Evolutionary conservation across 1,140 invertebrate species (phyloP).

Genomic region (Liolophura sinensis): DNA sequence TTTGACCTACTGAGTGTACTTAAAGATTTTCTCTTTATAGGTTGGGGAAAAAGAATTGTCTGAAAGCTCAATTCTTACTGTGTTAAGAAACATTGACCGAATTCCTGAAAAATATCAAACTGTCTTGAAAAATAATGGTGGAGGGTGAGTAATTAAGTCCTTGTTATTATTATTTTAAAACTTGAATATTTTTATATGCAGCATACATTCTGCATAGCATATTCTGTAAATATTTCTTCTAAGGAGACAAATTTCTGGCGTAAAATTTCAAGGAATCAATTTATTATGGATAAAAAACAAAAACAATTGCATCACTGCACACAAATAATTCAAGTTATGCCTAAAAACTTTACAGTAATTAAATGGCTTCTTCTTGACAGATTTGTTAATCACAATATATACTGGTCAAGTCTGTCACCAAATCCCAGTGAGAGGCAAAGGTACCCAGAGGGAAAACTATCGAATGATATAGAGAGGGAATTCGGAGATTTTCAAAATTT

Average conservation of each 20-base stretch:
- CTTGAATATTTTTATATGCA: background rate
- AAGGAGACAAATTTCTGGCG: too few relatives aligned
- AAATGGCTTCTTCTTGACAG: constrained; percentile 18
- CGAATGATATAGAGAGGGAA: constrained; percentile 11
- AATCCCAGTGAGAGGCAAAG: constrained; percentile 24
- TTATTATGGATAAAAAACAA: background rate
- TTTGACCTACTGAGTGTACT: too few relatives aligned
- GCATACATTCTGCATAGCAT: background rate
- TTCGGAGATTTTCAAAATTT: constrained; percentile 35
- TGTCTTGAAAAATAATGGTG: constrained; percentile 38
- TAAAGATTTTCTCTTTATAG: constrained; percentile 7
- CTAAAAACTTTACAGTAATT: background rate
- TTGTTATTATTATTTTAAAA: background rate
- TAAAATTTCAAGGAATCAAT: background rate
- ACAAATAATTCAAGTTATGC: background rate
- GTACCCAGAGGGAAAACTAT: constrained; percentile 1
- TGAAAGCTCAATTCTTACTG: constrained; percentile 31
- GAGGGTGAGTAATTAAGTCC: constrained; percentile 33
- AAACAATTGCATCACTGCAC: background rate
- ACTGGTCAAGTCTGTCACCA: constrained; percentile 46
- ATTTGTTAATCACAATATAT: constrained; percentile 48
- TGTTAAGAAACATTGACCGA: constrained; percentile 31
- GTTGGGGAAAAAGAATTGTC: constrained; percentile 9
- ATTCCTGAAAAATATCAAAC: constrained; percentile 33
- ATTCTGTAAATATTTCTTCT: background rate